A percentile compares a stretch with the other conserved stretches of the same genome.
Conservation (phyloP, 2,888 invertebrate species). For the Lasioglossum villosulum region DNA sequence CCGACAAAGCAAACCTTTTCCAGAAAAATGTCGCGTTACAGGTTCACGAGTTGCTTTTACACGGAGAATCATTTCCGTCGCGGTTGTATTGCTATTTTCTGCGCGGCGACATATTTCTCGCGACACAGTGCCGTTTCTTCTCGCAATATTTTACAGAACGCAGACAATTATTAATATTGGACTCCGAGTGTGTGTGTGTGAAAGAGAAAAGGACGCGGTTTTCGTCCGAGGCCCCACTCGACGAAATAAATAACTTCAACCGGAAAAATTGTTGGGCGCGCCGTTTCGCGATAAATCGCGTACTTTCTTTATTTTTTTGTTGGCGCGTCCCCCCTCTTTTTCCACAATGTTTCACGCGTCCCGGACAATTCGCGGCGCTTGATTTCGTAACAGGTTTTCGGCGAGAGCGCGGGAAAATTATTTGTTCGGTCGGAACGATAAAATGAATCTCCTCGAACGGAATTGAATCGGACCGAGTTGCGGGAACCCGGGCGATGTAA, state of each 20-base stretch:
- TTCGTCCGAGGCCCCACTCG: background rate
- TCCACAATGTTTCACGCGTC: background rate
- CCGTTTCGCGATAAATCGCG: slow-evolving; percentile 4
- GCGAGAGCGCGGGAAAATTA: slow-evolving; percentile 34
- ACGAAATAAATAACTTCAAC: slow-evolving; percentile 1
- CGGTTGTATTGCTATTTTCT: background rate
- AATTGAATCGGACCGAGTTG: slow-evolving; percentile 29
- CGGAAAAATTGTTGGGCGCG: slow-evolving; percentile 13
- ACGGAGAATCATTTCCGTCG: background rate
- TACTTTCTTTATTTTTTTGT: slow-evolving; percentile 1
- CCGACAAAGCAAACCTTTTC: background rate
- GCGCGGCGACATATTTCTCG: background rate
- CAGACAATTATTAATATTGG: slow-evolving; percentile 20
- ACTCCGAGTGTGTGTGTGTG: background rate
- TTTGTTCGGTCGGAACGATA: slow-evolving; percentile 38
- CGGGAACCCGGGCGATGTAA: slow-evolving; percentile 29
- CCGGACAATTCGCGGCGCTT: slow-evolving; percentile 29
- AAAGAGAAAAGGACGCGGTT: background rate
- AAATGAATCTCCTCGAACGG: slow-evolving; percentile 46
- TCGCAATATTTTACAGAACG: slow-evolving; percentile 4
- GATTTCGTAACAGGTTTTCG: slow-evolving; percentile 35
- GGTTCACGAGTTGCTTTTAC: slow-evolving; percentile 2
- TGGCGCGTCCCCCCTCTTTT: background rate
- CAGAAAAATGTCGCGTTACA: background rate
- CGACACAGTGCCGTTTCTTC: background rate